Conservation (phyloP, 2,888 invertebrate genomes). For the Punctoribates punctum region DNA sequence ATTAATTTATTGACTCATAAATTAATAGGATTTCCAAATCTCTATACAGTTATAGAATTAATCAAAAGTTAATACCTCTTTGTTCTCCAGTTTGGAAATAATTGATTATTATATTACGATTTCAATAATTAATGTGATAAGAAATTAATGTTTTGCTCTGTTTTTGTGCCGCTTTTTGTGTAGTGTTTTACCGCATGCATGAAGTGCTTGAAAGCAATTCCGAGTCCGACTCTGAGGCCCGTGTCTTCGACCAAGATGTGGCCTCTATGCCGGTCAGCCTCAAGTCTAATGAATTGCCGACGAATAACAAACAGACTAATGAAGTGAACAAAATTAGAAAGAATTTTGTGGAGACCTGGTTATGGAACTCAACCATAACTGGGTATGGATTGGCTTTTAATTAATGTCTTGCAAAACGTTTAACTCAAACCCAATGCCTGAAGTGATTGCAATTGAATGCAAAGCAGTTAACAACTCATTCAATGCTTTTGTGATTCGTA, state of each 20-base stretch:
- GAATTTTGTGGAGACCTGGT: slow-evolving; percentile 26
- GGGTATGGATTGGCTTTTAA: slow-evolving; percentile 5
- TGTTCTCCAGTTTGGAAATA: no score
- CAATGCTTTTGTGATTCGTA: background rate
- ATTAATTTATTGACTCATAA: no score
- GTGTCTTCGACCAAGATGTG: background rate
- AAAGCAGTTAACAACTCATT: slow-evolving; percentile 7
- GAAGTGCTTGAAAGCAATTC: slow-evolving; percentile 9
- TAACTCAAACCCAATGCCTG: background rate
- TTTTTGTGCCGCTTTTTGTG: background rate
- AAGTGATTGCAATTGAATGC: background rate
- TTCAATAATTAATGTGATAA: background rate
- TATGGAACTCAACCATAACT: slow-evolving; percentile 34
- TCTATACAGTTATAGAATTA: no score
- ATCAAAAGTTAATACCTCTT: no score
- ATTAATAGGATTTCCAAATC: no score
- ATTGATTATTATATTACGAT: background rate
- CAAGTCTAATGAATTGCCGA: background rate
- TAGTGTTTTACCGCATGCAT: slow-evolving; percentile 30
- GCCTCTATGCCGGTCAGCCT: background rate
- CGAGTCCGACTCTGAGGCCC: background rate
- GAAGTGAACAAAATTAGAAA: slow-evolving; percentile 20
- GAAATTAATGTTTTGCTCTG: background rate
- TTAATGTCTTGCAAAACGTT: background rate
- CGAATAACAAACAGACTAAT: slow-evolving; percentile 32